Percentiles rank a stretch among this genome's conserved stretches.
These are phyloP conservation scores for Nemopilema nomurai DNA, from an alignment of 30 jellyfish, hydroid and myxozoan species.

Conservation along the genomic window DNA sequence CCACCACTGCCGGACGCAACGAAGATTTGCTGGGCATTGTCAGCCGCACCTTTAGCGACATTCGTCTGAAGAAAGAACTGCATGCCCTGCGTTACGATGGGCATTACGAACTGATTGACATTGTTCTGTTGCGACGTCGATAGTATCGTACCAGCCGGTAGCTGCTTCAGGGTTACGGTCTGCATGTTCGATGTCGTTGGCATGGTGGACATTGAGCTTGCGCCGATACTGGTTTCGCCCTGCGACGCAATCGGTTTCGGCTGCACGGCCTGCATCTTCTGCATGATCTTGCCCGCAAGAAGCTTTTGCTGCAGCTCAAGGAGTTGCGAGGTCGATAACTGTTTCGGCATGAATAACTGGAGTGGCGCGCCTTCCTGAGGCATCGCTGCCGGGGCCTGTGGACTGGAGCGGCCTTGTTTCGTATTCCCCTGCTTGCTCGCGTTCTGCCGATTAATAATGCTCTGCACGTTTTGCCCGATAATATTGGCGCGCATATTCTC, in stretches of 20 bases:
- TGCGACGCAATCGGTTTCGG: constrained; percentile 42
- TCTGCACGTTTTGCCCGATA: constrained; percentile 46
- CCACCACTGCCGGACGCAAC: constrained; percentile 29
- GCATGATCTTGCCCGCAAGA: constrained; percentile 63
- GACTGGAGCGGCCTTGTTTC: constrained; percentile 23
- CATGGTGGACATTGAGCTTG: background rate
- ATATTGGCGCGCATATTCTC: constrained; percentile 28
- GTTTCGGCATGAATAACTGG: constrained; percentile 53
- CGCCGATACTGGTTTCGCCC: background rate
- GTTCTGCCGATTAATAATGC: constrained; percentile 40
- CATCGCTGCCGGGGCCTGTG: background rate
- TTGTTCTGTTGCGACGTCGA: constrained; percentile 19
- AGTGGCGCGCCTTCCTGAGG: constrained; percentile 15
- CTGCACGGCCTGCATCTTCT: constrained; percentile 58
- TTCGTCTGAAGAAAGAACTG: constrained; percentile 46
- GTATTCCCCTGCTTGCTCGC: constrained; percentile 44
- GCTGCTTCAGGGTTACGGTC: constrained; percentile 34
- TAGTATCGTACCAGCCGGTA: constrained; percentile 17
- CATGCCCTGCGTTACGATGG: constrained; percentile 51
- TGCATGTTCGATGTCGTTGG: constrained; percentile 28
- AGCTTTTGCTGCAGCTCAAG: constrained; percentile 68
- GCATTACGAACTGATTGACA: constrained; percentile 47
- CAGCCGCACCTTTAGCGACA: constrained; percentile 24
- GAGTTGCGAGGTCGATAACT: constrained; percentile 43
- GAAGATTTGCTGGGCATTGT: background rate